These are phyloP conservation scores for Lasioglossum vierecki DNA, from an alignment of 2,888 invertebrate species.

Conservation along the genomic window DNA sequence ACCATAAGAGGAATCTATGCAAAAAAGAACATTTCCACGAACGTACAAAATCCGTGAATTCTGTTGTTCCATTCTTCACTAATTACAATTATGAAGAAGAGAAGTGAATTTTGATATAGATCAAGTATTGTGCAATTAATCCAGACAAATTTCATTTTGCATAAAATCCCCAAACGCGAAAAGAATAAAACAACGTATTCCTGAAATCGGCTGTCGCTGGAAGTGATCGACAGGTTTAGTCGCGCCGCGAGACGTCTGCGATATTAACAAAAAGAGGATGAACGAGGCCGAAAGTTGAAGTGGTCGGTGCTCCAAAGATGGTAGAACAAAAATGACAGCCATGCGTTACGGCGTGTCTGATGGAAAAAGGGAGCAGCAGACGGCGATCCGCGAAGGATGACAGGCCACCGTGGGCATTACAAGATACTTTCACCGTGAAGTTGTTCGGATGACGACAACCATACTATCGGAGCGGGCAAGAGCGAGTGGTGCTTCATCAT, in stretches of 20 bases:
- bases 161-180: too few species aligned
- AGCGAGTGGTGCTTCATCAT: slow-evolving; percentile 10
- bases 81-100: too few species aligned
- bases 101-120: too few species aligned
- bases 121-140: too few species aligned
- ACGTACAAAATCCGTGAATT: too few species aligned
- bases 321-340: not conserved
- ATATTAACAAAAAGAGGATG: not conserved
- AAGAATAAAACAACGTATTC: too few species aligned
- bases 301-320: not conserved
- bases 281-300: not conserved
- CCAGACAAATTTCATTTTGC: too few species aligned
- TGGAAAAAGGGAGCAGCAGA: not conserved
- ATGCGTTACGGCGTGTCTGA: not conserved
- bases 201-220: too few species aligned
- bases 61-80: too few species aligned
- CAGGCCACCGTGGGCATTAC: not conserved
- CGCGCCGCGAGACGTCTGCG: too few species aligned
- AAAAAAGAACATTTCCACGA: not conserved
- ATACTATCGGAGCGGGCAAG: not conserved
- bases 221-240: too few species aligned
- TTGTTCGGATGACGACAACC: not conserved
- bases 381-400: not conserved
- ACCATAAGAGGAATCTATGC: not conserved
- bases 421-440: slow-evolving; percentile 1